Evolutionary conservation across 2,888 invertebrate species (phyloP), one percentile per base, ranked within the genome.

Genomic region (Gisinianus flammeolus): DNA sequence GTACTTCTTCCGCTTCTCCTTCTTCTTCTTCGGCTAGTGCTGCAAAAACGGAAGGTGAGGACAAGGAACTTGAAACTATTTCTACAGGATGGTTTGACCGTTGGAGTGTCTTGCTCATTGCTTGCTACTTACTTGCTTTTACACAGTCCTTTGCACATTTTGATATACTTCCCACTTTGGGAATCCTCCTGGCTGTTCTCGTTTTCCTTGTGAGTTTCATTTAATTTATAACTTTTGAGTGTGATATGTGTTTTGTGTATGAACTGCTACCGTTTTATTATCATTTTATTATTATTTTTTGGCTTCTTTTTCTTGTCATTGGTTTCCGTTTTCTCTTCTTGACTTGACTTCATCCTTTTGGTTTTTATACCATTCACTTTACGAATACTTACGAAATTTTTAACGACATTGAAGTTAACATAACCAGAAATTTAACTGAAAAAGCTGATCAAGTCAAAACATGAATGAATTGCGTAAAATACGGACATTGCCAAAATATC

Each of bases 51-150:
- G 58, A 62, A 22, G 44, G 44, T 70, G 52, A 70, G 33, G 44
- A n/a, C 44, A 19, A 26, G 12, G 62, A 62, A 16, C 67, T 26
- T 30, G n/a, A n/a, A 5, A 24, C 67, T 31, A n/a, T 24, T 33
- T 62, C 73, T 35, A n/a, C 30, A 33, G 73, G 56, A 24, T 62
- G 80, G 80, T 64, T 82, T 78, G 62, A 79, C 58, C 78, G 80
- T 22, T 84, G 84, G 84, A 83, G 80, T 82, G 70, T 83, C 62
- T 79, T 86, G 79, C 80, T 85, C 89, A 89, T 93, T 90, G 92
- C 93, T 91, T 92, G 92, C 89, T 92, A 92, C 89, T 91, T 92
- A 86, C 87, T 92, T 89, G 91, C 91, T 90, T 90, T 91, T 87
- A 89, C 90, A 84, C 91, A 91, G 87, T 91, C 91, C 87, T 88